Percentiles rank a stretch among this genome's conserved stretches.
phyloP scores from a whole-genome alignment of 2,797 vertebrate genomes.

The Mormyrus hasselquistii region DNA sequence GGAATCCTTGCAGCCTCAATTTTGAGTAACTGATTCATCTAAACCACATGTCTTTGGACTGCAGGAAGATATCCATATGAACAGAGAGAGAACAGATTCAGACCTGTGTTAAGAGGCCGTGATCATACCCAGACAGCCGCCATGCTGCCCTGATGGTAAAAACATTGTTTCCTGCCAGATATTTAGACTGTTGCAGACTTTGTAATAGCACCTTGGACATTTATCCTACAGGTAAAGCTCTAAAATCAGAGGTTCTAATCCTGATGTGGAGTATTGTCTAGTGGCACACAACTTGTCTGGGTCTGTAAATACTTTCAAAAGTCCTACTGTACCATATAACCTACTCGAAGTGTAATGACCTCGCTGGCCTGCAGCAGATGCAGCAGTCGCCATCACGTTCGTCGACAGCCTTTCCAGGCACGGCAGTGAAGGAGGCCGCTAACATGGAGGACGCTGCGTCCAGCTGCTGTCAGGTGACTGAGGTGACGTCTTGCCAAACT shows the following conservation, averaged over 20 bases:
- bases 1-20: not conserved
- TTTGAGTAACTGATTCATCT: not conserved
- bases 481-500: not conserved
- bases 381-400: not conserved
- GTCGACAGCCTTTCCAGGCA: not conserved
- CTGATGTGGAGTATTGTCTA: not conserved
- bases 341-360: not conserved
- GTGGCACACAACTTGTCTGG: not conserved
- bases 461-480: not conserved
- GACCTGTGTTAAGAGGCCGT: not conserved
- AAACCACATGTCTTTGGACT: not conserved
- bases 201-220: not conserved
- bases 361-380: not conserved
- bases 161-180: not conserved
- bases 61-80: not conserved
- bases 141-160: not conserved
- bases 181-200: not conserved
- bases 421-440: not conserved
- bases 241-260: not conserved
- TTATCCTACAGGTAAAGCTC: not conserved
- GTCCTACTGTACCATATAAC: not conserved
- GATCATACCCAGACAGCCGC: not conserved
- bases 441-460: not conserved
- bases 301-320: not conserved
- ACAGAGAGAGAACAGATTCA: not conserved